Evolutionary conservation across 2,113 vertebrate species (phyloP).

Genomic region (Phocoena phocoena): DNA sequence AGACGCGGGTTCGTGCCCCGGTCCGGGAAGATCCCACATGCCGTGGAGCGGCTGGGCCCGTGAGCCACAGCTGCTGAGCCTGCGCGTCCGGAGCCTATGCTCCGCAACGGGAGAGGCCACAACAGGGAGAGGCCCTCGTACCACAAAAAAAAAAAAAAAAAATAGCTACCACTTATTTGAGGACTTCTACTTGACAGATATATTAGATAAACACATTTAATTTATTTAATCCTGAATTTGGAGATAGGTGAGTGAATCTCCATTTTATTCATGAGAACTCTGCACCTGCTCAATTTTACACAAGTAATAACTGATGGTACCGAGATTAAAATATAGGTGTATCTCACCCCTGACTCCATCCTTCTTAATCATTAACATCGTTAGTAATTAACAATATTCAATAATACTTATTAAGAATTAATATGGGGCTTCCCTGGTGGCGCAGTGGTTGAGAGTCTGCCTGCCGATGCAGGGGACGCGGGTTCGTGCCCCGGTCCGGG

Average conservation of each 20-base stretch:
- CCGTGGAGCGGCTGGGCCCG: too few species aligned
- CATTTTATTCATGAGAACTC: background rate
- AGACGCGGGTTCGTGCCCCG: too few species aligned
- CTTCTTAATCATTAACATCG: background rate
- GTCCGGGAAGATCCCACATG: too few species aligned
- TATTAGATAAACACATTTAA: background rate
- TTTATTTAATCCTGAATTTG: slow-evolving; percentile 13
- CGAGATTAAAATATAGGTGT: background rate
- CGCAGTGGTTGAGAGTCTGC: too few species aligned
- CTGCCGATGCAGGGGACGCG: too few species aligned
- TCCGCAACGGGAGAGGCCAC: too few species aligned
- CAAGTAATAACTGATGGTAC: background rate
- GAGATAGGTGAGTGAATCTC: background rate
- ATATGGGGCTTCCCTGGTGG: background rate
- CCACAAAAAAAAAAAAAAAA: too few species aligned
- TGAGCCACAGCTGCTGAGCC: too few species aligned
- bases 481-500: too few species aligned
- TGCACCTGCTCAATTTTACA: background rate
- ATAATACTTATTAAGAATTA: background rate
- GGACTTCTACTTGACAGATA: background rate
- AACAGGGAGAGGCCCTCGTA: too few species aligned
- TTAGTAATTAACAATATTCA: background rate
- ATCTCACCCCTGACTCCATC: background rate
- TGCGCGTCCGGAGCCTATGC: too few species aligned
- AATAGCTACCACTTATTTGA: background rate